Percentiles rank a stretch among this genome's conserved stretches.
Evolutionary conservation across 1,140 invertebrate genomes (phyloP).

Genomic region (Drosophila subpulchrella): DNA sequence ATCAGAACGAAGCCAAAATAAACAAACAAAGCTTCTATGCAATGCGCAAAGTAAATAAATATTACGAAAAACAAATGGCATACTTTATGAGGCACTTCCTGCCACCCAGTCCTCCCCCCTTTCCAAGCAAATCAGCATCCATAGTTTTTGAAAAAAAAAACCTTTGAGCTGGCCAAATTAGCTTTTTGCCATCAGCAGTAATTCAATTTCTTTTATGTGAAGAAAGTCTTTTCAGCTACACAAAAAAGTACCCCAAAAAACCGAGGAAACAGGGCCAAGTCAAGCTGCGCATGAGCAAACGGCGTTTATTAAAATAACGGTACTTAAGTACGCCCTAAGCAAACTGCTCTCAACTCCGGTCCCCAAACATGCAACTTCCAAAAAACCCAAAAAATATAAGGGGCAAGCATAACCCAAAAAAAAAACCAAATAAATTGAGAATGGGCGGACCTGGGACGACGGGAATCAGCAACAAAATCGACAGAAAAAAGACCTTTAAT

Average conservation of each 20-base stretch:
- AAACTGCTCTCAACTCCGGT: conserved; percentile 61
- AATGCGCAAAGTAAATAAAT: conserved; percentile 48
- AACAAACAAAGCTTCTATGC: conserved; percentile 43
- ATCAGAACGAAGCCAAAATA: conserved; percentile 22
- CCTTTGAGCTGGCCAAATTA: conserved; percentile 12
- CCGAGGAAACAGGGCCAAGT: conserved; percentile 12
- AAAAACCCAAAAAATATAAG: conserved; percentile 5
- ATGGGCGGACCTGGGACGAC: conserved; percentile 41
- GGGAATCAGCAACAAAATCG: conserved; percentile 19
- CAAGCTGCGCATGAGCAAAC: conserved; percentile 61
- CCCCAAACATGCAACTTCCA: conserved; percentile 43
- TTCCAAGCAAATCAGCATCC: background rate
- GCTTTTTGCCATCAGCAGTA: conserved; percentile 52
- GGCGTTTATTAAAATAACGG: conserved; percentile 82
- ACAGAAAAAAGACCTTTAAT: conserved; percentile 48
- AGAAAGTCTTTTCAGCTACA: conserved; percentile 59
- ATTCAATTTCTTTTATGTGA: conserved; percentile 42
- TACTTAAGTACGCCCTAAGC: conserved; percentile 80
- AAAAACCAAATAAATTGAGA: conserved; percentile 37
- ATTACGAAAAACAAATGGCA: conserved; percentile 38
- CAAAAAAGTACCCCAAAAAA: conserved; percentile 9
- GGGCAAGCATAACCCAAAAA: conserved; percentile 28
- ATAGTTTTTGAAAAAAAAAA: conserved; percentile 4
- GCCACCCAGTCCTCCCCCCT: background rate
- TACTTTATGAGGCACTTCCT: conserved; percentile 38